Evolutionary conservation across 2,888 invertebrate species (phyloP).

Genomic region (Hydriomena furcata): DNA sequence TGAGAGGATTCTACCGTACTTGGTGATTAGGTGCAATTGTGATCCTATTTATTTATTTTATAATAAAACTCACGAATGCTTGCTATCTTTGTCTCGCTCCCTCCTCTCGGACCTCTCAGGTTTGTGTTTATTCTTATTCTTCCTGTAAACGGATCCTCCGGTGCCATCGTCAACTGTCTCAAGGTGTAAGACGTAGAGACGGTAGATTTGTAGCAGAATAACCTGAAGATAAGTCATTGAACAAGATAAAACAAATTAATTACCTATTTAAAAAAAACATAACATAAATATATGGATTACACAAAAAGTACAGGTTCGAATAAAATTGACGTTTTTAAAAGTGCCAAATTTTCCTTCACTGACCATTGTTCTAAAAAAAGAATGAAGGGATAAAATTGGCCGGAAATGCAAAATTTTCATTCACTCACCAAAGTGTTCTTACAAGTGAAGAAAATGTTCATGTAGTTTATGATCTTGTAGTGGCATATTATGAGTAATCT

Average conservation of each 20-base stretch:
- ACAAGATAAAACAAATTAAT: background rate
- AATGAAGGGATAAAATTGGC: too few relatives aligned
- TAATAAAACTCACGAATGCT: slow-evolving; percentile 57
- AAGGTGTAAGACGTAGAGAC: slow-evolving; percentile 91
- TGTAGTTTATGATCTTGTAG: slow-evolving; percentile 95
- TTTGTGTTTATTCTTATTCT: slow-evolving; percentile 53
- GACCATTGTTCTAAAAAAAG: too few relatives aligned
- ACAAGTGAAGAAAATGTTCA: slow-evolving; percentile 98
- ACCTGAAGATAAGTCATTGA: slow-evolving; percentile 77
- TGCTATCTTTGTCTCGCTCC: slow-evolving; percentile 56
- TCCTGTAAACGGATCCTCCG: slow-evolving; percentile 66
- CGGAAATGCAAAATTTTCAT: too few relatives aligned
- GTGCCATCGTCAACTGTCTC: slow-evolving; percentile 80
- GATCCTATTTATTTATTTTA: too few relatives aligned
- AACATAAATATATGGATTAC: too few relatives aligned
- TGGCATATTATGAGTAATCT: slow-evolving; percentile 93
- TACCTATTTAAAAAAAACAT: too few relatives aligned
- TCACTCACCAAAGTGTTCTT: slow-evolving; percentile 93
- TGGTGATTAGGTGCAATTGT: too few relatives aligned
- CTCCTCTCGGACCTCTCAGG: slow-evolving; percentile 48
- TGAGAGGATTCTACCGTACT: too few relatives aligned
- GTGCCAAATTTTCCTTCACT: too few relatives aligned
- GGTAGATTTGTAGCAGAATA: slow-evolving; percentile 92
- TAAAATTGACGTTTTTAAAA: too few relatives aligned
- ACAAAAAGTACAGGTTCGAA: too few relatives aligned